These are phyloP conservation scores for Pongo pygmaeus DNA, from an alignment of 2,113 vertebrate genomes.

Conservation along the genomic window DNA sequence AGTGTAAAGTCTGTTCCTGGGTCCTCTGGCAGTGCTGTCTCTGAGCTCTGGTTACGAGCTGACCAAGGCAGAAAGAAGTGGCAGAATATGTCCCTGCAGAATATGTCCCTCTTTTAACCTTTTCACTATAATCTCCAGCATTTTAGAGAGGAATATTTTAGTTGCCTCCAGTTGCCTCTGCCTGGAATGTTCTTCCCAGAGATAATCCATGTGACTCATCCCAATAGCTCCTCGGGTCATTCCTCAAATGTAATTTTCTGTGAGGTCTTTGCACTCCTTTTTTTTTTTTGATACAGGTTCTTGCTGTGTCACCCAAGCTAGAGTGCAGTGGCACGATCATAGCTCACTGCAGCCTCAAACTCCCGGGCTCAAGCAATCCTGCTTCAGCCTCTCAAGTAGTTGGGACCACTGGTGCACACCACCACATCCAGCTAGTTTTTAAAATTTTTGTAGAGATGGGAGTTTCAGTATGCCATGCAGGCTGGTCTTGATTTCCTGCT, in stretches of 20 bases:
- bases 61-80: not conserved
- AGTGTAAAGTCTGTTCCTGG: not conserved
- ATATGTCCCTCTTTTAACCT: not conserved
- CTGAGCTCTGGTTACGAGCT: not conserved
- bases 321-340: too few species aligned
- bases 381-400: too few species aligned
- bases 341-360: too few species aligned
- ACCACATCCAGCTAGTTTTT: too few species aligned
- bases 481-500: too few species aligned
- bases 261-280: not conserved
- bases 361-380: too few species aligned
- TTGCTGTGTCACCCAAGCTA: too few species aligned
- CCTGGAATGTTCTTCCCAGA: not conserved
- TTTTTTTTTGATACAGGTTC: too few species aligned
- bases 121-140: not conserved
- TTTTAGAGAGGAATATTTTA: not conserved
- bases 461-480: too few species aligned
- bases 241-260: not conserved
- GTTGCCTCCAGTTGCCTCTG: not conserved
- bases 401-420: too few species aligned
- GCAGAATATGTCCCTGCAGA: not conserved
- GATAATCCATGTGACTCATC: fast-evolving
- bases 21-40: not conserved
- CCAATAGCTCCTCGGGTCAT: not conserved
- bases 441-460: too few species aligned